Percentiles rank a stretch among this genome's conserved stretches.
Conservation (phyloP, 2,888 invertebrate genomes). For the Andrena haemorrhoa region DNA sequence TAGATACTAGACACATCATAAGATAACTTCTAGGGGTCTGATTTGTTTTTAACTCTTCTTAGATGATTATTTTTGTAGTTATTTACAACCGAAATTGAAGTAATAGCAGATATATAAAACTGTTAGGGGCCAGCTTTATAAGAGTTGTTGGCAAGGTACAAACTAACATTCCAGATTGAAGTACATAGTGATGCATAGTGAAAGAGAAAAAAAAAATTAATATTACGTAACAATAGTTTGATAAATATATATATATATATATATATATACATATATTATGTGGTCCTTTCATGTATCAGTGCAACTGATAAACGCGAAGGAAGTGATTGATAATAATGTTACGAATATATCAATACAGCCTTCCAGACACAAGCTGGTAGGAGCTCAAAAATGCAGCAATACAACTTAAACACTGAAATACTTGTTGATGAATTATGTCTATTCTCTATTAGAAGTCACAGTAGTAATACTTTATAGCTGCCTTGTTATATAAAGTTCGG, state of each 20-base stretch:
- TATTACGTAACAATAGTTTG: conserved; percentile 50
- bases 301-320: conserved; percentile 56
- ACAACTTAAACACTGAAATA: conserved; percentile 49
- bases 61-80: conserved; percentile 74
- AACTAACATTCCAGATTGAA: conserved; percentile 68
- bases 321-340: conserved; percentile 61
- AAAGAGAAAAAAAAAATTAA: conserved; percentile 34
- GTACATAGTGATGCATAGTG: conserved; percentile 36
- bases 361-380: conserved; percentile 55
- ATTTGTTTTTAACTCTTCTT: conserved; percentile 62
- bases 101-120: conserved; percentile 41
- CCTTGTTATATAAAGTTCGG: conserved; percentile 66
- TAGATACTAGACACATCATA: conserved; percentile 58
- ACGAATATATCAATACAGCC: conserved; percentile 54
- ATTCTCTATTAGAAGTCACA: conserved; percentile 30
- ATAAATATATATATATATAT: conserved; percentile 21
- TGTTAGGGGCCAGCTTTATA: conserved; percentile 64
- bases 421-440: conserved; percentile 63
- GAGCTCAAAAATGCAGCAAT: conserved; percentile 60
- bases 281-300: conserved; percentile 57
- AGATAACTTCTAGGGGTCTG: conserved; percentile 49
- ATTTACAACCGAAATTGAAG: conserved; percentile 62
- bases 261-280: conserved; percentile 39
- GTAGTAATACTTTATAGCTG: conserved; percentile 53
- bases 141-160: conserved; percentile 68